These are phyloP conservation scores for Drosophila baimaii DNA, from an alignment of 1,140 invertebrate species.

Conservation along the genomic window DNA sequence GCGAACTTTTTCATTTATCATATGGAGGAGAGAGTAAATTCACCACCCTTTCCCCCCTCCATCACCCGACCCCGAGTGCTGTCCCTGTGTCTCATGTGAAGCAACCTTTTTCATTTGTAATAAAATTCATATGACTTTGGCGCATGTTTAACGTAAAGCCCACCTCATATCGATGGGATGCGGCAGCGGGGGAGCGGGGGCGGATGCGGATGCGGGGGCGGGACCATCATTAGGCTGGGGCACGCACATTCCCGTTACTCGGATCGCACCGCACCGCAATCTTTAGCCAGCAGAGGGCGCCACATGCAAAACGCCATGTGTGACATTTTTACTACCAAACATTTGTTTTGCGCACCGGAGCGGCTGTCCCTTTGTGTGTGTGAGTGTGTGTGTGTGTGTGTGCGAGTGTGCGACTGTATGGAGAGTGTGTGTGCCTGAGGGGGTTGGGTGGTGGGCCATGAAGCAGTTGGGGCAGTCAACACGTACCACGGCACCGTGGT, in stretches of 20 bases:
- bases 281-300: slow-evolving; percentile 25
- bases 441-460: not conserved
- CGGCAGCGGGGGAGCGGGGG: no score
- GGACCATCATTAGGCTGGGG: slow-evolving; percentile 74
- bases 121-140: slow-evolving; percentile 81
- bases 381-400: not conserved
- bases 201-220: not conserved
- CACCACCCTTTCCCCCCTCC: slow-evolving; percentile 9
- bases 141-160: slow-evolving; percentile 74
- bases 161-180: slow-evolving; percentile 8
- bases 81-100: slow-evolving; percentile 19
- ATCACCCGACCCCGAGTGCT: not conserved
- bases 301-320: slow-evolving; percentile 80
- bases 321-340: slow-evolving; percentile 82
- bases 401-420: not conserved
- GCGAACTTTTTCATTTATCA: slow-evolving; percentile 61
- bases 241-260: slow-evolving; percentile 65
- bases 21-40: slow-evolving; percentile 25
- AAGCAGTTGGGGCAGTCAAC: slow-evolving; percentile 49
- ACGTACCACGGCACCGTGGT: slow-evolving; percentile 72
- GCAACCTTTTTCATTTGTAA: slow-evolving; percentile 76
- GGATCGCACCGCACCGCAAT: not conserved
- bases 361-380: slow-evolving; percentile 17
- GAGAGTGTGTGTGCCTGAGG: not conserved
- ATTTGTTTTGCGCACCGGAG: slow-evolving; percentile 74